These are phyloP conservation scores for Tuta absoluta DNA, from an alignment of 2,888 invertebrate genomes.

Conservation along the genomic window DNA sequence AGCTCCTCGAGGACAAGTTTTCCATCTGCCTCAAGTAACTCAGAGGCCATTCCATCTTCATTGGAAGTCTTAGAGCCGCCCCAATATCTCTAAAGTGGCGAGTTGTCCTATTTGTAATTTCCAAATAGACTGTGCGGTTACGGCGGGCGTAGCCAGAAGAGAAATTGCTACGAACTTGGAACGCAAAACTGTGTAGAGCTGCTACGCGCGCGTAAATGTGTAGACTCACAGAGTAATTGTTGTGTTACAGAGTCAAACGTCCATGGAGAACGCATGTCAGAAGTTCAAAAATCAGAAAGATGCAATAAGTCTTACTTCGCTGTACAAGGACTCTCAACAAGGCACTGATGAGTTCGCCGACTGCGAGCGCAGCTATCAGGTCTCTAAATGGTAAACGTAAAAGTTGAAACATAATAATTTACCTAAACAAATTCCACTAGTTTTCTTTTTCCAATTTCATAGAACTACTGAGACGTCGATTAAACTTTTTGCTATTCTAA, in stretches of 20 bases:
- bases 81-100: no score
- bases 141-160: not conserved
- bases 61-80: no score
- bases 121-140: not conserved
- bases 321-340: constrained; percentile 61
- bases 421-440: no score
- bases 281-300: constrained; percentile 42
- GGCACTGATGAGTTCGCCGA: constrained; percentile 49
- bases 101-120: no score
- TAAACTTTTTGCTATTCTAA: no score
- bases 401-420: no score
- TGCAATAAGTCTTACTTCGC: constrained; percentile 59
- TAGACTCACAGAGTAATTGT: not conserved
- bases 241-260: not conserved
- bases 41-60: no score
- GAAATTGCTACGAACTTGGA: not conserved
- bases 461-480: no score
- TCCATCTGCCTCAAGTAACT: no score
- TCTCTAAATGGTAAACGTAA: constrained; percentile 41
- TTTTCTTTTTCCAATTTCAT: no score
- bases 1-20: no score
- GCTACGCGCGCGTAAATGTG: not conserved
- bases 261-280: not conserved
- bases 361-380: constrained; percentile 43
- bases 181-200: not conserved